phyloP scores from a whole-genome alignment of 2,797 vertebrate genomes.

The Pterois miles region DNA sequence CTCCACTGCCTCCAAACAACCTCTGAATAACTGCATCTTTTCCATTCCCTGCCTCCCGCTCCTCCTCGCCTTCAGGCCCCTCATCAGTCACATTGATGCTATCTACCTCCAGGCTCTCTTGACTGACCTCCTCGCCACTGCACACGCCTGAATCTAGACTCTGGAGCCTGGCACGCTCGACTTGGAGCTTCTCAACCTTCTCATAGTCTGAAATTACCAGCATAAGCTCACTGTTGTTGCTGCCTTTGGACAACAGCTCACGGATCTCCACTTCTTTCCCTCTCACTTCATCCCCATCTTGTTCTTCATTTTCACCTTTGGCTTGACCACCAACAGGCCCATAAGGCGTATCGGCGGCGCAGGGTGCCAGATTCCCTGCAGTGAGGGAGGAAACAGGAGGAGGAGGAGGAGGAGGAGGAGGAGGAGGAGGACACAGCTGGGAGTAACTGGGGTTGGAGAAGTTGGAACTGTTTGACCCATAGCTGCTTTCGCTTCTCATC shows the following conservation, averaged over 20 bases:
- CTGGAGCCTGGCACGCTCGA: constrained; percentile 16
- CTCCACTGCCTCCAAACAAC: constrained; percentile 11
- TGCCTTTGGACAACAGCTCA: constrained; percentile 10
- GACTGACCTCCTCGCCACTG: constrained; percentile 49
- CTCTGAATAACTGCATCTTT: not conserved
- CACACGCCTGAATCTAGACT: constrained; percentile 60
- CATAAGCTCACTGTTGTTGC: not conserved
- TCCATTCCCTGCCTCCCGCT: not conserved
- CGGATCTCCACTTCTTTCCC: not conserved
- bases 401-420: constrained; percentile 25
- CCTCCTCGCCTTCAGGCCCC: not conserved
- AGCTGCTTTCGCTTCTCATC: not conserved
- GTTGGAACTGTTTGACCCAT: constrained; percentile 33
- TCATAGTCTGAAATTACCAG: constrained; percentile 55
- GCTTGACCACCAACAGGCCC: constrained; percentile 21
- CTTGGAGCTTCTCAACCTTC: constrained; percentile 32
- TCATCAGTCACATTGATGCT: constrained; percentile 8
- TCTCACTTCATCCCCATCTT: not conserved
- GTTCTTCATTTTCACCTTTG: not conserved
- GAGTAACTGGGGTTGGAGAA: constrained; percentile 77
- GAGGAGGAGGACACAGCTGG: constrained; percentile 33
- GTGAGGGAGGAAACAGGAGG: constrained; percentile 27
- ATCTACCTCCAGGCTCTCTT: constrained; percentile 51
- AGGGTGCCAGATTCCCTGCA: constrained; percentile 49
- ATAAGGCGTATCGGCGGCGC: constrained; percentile 57